Percentiles rank a stretch among this genome's conserved stretches.
These are phyloP conservation scores for rat (Rattus norvegicus) DNA, from an alignment of 2,113 vertebrate species.

Conservation along the genomic window GRCr8 NC_086026.1:69510501-69511000, in stretches of 20 bases:
- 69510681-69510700: conserved; percentile 50
- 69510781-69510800: background rate
- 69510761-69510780: conserved; percentile 43
- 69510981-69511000: background rate
- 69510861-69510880: background rate
- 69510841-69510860: conserved; percentile 46
- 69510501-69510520: accelerated
- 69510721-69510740: conserved; percentile 69
- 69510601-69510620: conserved; percentile 54
- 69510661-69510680: conserved; percentile 66
- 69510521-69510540: accelerated
- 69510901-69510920: background rate
- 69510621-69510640: conserved; percentile 62
- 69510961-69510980: background rate
- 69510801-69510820: conserved; percentile 22
- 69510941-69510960: background rate
- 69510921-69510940: background rate
- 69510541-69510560: background rate
- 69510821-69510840: conserved; percentile 59
- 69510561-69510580: conserved; percentile 58
- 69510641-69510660: conserved; percentile 68
- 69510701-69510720: conserved; percentile 75
- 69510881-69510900: background rate
- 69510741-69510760: conserved; percentile 75
- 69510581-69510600: background rate